Evolutionary conservation across 2,797 vertebrate genomes (phyloP).

Genomic region (Malacoctenus gilli): DNA sequence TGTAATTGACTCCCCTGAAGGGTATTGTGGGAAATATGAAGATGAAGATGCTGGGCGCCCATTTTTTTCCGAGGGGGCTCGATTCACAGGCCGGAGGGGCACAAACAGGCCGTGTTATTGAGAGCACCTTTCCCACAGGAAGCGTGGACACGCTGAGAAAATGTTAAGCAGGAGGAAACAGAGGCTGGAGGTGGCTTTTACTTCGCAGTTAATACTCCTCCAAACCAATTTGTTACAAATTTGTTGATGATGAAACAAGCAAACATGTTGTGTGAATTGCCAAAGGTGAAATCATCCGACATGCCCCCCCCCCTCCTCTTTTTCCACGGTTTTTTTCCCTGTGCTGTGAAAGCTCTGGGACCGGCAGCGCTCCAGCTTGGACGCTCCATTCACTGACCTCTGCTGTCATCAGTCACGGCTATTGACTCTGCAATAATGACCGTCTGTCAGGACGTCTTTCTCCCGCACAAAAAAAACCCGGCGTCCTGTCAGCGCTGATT

Average conservation of each 20-base stretch:
- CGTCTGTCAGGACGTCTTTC: slow-evolving; percentile 69
- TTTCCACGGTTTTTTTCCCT: slow-evolving; percentile 53
- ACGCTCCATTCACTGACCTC: slow-evolving; percentile 74
- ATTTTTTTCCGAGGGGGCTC: slow-evolving; percentile 5
- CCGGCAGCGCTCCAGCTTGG: slow-evolving; percentile 72
- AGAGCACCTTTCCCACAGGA: slow-evolving; percentile 67
- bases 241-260: slow-evolving; percentile 72
- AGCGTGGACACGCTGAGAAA: slow-evolving; percentile 41
- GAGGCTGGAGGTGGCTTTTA: slow-evolving; percentile 37
- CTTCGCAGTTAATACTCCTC: slow-evolving; percentile 37
- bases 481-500: slow-evolving; percentile 74
- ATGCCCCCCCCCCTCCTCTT: no score
- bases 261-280: slow-evolving; percentile 61
- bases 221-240: slow-evolving; percentile 71
- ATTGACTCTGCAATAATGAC: slow-evolving; percentile 77
- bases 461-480: slow-evolving; percentile 59
- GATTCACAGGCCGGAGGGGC: slow-evolving; percentile 13
- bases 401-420: slow-evolving; percentile 80
- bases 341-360: slow-evolving; percentile 66
- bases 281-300: slow-evolving; percentile 73
- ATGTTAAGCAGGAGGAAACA: slow-evolving; percentile 44
- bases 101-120: slow-evolving; percentile 22
- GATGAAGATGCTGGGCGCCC: slow-evolving; percentile 1
- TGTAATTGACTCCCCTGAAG: slow-evolving; percentile 20
- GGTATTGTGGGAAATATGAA: slow-evolving; percentile 5